These are phyloP conservation scores for Cephus cinctus DNA, from an alignment of 1,140 invertebrate species.

Conservation along the genomic window DNA sequence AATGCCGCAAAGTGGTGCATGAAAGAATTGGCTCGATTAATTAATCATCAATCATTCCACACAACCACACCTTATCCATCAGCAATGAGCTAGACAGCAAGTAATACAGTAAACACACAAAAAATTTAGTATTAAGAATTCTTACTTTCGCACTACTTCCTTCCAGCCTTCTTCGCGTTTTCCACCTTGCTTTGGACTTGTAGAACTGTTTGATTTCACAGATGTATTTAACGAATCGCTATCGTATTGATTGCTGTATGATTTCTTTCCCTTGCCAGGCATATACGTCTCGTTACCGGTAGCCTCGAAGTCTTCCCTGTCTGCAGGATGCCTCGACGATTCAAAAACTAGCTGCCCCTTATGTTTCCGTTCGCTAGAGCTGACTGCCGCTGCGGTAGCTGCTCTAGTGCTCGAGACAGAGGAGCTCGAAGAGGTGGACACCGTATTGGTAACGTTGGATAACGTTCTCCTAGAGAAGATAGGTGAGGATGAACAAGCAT, in stretches of 20 bases:
- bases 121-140: conserved; percentile 6
- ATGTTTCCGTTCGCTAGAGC: conserved; percentile 45
- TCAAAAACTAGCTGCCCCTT: conserved; percentile 61
- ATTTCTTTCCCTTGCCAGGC: conserved; percentile 58
- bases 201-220: conserved; percentile 46
- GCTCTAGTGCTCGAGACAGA: conserved; percentile 22
- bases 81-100: not conserved
- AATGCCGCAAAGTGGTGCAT: not conserved
- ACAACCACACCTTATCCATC: not conserved
- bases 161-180: conserved; percentile 95
- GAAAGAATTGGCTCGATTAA: not conserved
- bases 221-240: conserved; percentile 40
- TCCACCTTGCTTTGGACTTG: conserved; percentile 71
- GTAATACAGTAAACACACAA: conserved; percentile 2
- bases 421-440: conserved; percentile 14
- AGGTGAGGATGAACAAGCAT: too few species aligned
- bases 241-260: conserved; percentile 51
- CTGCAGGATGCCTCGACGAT: conserved; percentile 63
- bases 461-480: conserved; percentile 25
- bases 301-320: conserved; percentile 68
- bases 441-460: conserved; percentile 21
- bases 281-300: conserved; percentile 64
- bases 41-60: not conserved
- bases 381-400: conserved; percentile 19
- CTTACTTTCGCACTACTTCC: conserved; percentile 86